Base-by-base conservation (phyloP, 2,888 invertebrate genomes). In the Isoperla grammatica region DNA sequence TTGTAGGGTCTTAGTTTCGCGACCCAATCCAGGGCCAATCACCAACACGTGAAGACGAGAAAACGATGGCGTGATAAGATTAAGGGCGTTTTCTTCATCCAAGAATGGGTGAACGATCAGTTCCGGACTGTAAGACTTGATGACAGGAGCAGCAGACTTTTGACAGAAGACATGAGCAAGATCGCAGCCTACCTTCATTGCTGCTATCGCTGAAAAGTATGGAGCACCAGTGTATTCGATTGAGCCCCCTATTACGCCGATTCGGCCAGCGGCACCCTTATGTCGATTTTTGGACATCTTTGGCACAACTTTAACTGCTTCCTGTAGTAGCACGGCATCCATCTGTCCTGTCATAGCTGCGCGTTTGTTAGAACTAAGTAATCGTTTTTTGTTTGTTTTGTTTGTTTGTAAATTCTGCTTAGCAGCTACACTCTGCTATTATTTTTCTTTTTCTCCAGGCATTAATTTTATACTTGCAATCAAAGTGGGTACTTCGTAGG, bases 151-250 rank as follows among this genome's bases (percentile, higher is more conserved):
- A 5, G 99, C 95, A 57, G 87, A 85, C 64, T 82, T 79, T n/a
- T 86, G 80, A 71, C 96, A 96, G 72, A 99, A 95, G 49, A 99
- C 84, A 72, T 98, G 95, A 2, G 86, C 87, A 64, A 99, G 78
- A 75, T 99, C 99, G 43, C 92, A 89, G 23, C 97, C 98, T 42
- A 90, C 85, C 80, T 87, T 88, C 48, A 98, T 75, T 5, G 95
- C 88, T 67, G 91, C 86, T 68, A 95, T 92, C 1, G 93, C 94
- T 9, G 97, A 86, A 78, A 93, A 99, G 73, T 91, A 99, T 2
- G 99, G 98, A 0, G 98, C 99, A 39, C 98, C 97, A 0, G 97
- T 96, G 70, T 96, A 99, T 77, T 97, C 96, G 53, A 86, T 75
- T 58, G 93, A 95, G 1, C 99, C 99, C 13, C 99, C 99, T 66